A percentile compares a stretch with the other conserved stretches of the same genome.
phyloP scores from a whole-genome alignment of 2,113 vertebrate species.

The Nerophis lumbriciformis region DNA sequence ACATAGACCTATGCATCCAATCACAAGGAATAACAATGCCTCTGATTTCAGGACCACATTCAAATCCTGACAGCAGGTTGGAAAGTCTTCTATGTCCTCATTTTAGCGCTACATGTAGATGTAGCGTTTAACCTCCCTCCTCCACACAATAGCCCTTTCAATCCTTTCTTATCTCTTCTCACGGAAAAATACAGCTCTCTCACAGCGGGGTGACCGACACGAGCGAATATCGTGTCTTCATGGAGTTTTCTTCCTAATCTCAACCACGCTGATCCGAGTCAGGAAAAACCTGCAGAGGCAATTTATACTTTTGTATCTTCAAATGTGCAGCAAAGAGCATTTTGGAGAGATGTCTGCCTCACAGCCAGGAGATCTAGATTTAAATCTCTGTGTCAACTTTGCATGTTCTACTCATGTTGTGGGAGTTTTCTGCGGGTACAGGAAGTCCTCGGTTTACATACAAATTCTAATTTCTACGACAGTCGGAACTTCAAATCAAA shows the following conservation, averaged over 20 bases:
- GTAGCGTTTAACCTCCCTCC: not conserved
- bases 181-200: slow-evolving; percentile 17
- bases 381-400: no score
- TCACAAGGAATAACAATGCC: not conserved
- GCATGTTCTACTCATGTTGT: no score
- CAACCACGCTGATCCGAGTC: slow-evolving; percentile 15
- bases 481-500: no score
- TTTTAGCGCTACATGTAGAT: slow-evolving; percentile 1
- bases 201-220: slow-evolving; percentile 24
- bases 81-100: slow-evolving; percentile 9
- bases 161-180: slow-evolving; percentile 6
- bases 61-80: not conserved
- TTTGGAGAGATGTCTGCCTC: no score
- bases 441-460: no score
- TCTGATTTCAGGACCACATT: not conserved
- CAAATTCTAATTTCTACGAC: no score
- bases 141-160: not conserved
- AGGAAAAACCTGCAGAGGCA: slow-evolving; percentile 21
- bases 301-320: slow-evolving; percentile 10
- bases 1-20: no score
- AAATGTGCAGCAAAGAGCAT: no score
- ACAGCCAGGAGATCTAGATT: no score
- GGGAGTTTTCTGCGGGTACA: no score
- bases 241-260: slow-evolving; percentile 41
- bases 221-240: slow-evolving; percentile 36